Percentiles rank a stretch among this genome's conserved stretches.
phyloP scores from a whole-genome alignment of 2,797 vertebrate species.

The Hippocampus kuda region DNA sequence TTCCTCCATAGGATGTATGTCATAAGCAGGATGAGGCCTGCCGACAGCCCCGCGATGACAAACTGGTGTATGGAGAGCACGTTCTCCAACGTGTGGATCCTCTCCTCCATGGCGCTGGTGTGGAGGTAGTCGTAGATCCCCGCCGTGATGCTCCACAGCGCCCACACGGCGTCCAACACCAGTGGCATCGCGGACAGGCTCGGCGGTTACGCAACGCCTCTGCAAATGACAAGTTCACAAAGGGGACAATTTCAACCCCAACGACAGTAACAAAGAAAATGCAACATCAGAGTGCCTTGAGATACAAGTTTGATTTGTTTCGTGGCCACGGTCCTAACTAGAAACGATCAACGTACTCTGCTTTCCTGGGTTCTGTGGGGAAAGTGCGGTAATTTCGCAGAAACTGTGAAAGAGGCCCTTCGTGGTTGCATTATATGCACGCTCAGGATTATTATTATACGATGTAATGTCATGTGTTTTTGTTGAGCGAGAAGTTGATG shows the following conservation, averaged over 20 bases:
- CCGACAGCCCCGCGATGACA: slow-evolving; percentile 60
- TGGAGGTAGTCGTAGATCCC: slow-evolving; percentile 73
- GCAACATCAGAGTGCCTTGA: no score
- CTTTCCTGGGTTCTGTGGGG: no score
- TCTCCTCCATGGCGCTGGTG: slow-evolving; percentile 72
- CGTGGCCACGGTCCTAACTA: no score
- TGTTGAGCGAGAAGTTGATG: background rate
- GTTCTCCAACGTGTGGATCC: slow-evolving; percentile 69
- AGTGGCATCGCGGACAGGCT: slow-evolving; percentile 53
- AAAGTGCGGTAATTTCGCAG: background rate
- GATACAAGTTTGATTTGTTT: no score
- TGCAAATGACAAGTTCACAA: background rate
- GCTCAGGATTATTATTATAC: no score
- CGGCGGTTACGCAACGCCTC: background rate
- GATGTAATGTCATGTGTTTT: background rate
- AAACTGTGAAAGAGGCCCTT: background rate
- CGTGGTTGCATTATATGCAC: background rate
- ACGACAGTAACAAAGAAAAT: background rate
- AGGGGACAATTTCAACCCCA: background rate
- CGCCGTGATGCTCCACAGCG: slow-evolving; percentile 66
- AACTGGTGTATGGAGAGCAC: slow-evolving; percentile 66
- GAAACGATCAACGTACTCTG: no score
- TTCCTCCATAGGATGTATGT: slow-evolving; percentile 70
- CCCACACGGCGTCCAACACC: slow-evolving; percentile 68
- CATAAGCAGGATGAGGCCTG: slow-evolving; percentile 62